Conservation (phyloP, 2,888 invertebrate species). For the Melieria crassipennis region DNA sequence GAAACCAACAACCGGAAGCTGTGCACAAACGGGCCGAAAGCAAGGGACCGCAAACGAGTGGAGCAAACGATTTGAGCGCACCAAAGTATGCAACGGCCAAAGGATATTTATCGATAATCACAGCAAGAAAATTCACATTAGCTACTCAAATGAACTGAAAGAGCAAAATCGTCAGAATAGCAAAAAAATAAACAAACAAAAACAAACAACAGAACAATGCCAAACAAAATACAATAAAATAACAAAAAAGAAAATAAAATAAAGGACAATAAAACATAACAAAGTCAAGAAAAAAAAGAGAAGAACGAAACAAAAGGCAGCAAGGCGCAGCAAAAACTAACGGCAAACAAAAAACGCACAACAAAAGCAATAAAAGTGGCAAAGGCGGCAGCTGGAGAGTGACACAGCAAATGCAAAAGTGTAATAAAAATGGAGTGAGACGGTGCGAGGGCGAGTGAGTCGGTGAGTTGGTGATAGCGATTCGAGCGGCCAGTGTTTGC, state of each 20-base stretch:
- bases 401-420: conserved; percentile 11
- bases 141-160: conserved; percentile 23
- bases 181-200: conserved; percentile 3
- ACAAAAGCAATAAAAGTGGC: conserved; percentile 21
- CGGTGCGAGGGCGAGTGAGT: not conserved
- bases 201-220: not conserved
- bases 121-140: conserved; percentile 19
- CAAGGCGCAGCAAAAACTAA: conserved; percentile 1
- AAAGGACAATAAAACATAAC: not conserved
- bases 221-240: not conserved
- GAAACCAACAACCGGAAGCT: not conserved
- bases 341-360: not conserved
- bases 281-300: not conserved
- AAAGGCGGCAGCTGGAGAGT: conserved; percentile 3
- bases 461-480: not conserved
- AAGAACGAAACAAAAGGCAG: not conserved
- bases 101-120: conserved; percentile 32
- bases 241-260: not conserved
- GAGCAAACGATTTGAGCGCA: not conserved
- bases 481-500: not conserved
- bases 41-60: not conserved
- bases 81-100: conserved; percentile 1
- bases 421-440: conserved; percentile 18
- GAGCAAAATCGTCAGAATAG: conserved; percentile 3
- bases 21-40: not conserved